Percentiles rank a stretch among this genome's conserved stretches.
Conservation (phyloP, 2,888 invertebrate genomes). For the Apocheima hispidaria region DNA sequence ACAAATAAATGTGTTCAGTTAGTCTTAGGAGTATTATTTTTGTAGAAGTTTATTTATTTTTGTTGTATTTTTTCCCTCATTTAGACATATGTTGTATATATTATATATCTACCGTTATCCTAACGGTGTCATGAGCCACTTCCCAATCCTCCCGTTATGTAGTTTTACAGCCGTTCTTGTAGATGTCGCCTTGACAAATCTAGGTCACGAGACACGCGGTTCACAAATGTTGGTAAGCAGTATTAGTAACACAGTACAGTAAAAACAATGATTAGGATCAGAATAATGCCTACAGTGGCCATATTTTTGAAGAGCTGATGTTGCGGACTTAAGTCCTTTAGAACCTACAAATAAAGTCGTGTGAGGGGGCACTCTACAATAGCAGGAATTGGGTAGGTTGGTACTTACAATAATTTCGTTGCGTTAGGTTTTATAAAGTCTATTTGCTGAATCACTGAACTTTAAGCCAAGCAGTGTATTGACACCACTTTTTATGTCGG, state of each 20-base stretch:
- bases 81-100: neutral
- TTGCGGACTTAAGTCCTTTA: neutral
- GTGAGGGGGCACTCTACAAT: too few species aligned
- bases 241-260: neutral
- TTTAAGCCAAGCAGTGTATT: too few species aligned
- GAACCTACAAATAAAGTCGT: too few species aligned
- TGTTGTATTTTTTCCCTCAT: constrained; percentile 18
- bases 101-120: constrained; percentile 17
- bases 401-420: too few species aligned
- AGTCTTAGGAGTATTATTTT: constrained; percentile 16
- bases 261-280: neutral
- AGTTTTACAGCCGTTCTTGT: constrained; percentile 32
- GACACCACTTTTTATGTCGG: too few species aligned
- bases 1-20: constrained; percentile 7
- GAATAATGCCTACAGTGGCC: neutral
- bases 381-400: too few species aligned
- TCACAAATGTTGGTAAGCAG: constrained; percentile 15
- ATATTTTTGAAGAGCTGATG: neutral
- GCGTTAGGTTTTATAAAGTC: too few species aligned
- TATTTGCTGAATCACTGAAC: too few species aligned
- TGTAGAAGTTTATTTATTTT: constrained; percentile 9
- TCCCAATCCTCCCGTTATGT: constrained; percentile 31
- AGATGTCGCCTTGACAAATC: constrained; percentile 31
- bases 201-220: neutral
- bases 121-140: constrained; percentile 27